Percentiles rank a stretch among this genome's conserved stretches.
phyloP scores from a whole-genome alignment of 2,113 vertebrate species.

The Nesospiza acunhae region DNA sequence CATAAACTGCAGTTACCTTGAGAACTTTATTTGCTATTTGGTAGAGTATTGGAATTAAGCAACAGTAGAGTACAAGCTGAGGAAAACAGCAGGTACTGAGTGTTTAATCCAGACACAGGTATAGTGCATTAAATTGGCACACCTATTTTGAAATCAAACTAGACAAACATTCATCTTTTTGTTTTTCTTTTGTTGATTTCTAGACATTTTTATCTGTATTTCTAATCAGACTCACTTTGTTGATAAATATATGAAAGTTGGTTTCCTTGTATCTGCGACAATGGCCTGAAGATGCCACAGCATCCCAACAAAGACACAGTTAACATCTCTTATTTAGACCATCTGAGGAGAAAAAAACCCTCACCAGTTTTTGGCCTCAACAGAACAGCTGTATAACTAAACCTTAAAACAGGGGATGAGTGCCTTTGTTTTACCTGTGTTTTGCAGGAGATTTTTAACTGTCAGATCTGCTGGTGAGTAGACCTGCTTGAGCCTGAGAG shows the following conservation, averaged over 20 bases:
- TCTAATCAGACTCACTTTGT: neutral
- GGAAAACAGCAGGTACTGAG: neutral
- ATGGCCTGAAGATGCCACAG: neutral
- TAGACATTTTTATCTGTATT: neutral
- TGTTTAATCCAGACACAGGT: conserved; percentile 1
- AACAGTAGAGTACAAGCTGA: neutral
- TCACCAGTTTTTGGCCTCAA: neutral
- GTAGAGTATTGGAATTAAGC: neutral
- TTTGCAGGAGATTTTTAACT: neutral
- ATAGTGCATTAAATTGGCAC: neutral
- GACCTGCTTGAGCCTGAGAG: neutral
- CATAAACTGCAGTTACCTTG: neutral
- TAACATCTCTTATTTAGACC: neutral
- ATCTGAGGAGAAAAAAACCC: fast-evolving
- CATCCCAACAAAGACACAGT: neutral
- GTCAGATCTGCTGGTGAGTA: neutral
- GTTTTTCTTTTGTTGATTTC: conserved; percentile 20
- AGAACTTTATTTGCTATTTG: neutral
- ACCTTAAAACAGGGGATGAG: neutral
- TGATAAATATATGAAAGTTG: neutral
- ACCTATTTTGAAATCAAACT: conserved; percentile 3
- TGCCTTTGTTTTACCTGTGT: neutral
- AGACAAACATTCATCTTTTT: neutral
- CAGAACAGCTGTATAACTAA: neutral
- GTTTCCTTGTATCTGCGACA: neutral